A percentile compares a stretch with the other conserved stretches of the same genome.
phyloP scores from a whole-genome alignment of 2,888 invertebrate species.

The Idaea straminata region DNA sequence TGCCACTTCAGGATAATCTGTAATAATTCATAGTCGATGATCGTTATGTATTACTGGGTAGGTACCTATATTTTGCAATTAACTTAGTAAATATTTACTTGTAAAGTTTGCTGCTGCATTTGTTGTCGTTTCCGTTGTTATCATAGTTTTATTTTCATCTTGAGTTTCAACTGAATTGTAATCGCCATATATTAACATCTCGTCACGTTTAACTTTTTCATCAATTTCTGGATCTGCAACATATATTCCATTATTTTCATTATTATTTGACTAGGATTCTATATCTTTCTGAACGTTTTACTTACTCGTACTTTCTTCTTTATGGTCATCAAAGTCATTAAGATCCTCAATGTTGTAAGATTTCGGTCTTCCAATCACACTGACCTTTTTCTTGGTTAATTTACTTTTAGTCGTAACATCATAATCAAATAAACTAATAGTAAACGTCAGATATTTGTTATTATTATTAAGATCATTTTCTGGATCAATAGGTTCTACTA shows the following conservation, averaged over 20 bases:
- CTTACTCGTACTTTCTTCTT: constrained; percentile 51
- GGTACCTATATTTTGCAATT: neutral
- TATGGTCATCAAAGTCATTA: constrained; percentile 31
- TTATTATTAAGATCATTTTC: constrained; percentile 12
- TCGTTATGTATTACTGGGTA: neutral
- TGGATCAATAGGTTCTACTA: constrained; percentile 29
- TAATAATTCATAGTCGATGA: neutral
- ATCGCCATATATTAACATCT: constrained; percentile 42
- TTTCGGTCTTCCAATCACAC: constrained; percentile 57
- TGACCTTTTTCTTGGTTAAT: constrained; percentile 34
- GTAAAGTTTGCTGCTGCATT: constrained; percentile 9
- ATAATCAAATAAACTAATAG: constrained; percentile 9
- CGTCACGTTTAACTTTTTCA: constrained; percentile 32
- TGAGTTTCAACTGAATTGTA: constrained; percentile 39
- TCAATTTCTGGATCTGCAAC: constrained; percentile 52
- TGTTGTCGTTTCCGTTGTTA: constrained; percentile 8
- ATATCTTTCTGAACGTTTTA: constrained; percentile 18
- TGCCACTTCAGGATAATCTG: neutral
- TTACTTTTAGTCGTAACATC: constrained; percentile 11
- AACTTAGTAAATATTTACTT: neutral
- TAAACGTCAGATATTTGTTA: neutral
- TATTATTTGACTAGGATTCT: constrained; percentile 22
- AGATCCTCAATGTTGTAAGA: constrained; percentile 59
- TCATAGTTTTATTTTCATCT: constrained; percentile 28
- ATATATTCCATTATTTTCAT: constrained; percentile 36